Conservation (phyloP, 2,797 vertebrate genomes). For the Graptemys geographica region DNA sequence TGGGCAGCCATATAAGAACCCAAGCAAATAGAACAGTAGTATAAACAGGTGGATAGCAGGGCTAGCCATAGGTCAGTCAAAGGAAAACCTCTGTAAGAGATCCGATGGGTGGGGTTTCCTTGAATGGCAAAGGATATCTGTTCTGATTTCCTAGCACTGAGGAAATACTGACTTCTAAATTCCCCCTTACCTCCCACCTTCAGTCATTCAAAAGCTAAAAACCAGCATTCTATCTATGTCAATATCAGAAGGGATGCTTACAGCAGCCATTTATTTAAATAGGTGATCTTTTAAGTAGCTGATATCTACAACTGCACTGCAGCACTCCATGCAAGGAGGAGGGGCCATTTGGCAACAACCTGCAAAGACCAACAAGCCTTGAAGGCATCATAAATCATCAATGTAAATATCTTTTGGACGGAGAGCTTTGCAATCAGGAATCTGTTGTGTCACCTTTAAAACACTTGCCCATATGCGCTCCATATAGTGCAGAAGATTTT, state of each 20-base stretch:
- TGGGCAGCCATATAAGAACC: background rate
- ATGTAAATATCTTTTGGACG: background rate
- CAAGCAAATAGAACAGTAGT: background rate
- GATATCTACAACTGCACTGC: background rate
- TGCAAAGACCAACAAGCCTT: background rate
- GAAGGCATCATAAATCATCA: background rate
- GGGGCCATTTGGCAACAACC: background rate
- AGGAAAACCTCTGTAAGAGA: background rate
- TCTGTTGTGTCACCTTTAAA: background rate
- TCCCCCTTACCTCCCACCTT: background rate
- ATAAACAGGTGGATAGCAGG: background rate
- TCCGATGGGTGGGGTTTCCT: background rate
- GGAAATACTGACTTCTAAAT: background rate
- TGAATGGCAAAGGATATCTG: background rate
- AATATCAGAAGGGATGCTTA: background rate
- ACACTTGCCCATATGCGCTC: background rate
- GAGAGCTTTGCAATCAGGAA: background rate
- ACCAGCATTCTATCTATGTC: background rate
- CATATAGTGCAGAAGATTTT: background rate
- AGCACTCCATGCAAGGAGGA: background rate
- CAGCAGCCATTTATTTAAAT: background rate
- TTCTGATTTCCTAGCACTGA: background rate
- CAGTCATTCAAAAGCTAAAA: background rate
- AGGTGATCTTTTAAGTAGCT: background rate
- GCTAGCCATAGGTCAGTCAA: background rate